Evolutionary conservation across 2,797 vertebrate genomes (phyloP).

Genomic region (Silurus aristotelis): DNA sequence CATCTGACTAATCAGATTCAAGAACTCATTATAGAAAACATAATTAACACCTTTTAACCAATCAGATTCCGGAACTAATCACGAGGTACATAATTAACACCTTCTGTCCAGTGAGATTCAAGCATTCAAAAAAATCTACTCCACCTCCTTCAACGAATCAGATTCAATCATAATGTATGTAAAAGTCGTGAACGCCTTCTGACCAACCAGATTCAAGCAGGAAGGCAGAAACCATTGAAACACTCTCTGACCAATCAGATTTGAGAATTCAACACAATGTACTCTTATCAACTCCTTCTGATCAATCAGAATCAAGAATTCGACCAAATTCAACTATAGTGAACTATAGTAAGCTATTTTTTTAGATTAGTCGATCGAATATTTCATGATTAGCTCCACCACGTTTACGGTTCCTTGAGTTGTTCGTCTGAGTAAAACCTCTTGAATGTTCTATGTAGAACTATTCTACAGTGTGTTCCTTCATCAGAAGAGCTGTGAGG

Average conservation of each 20-base stretch:
- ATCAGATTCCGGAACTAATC: no score
- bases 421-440: background rate
- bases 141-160: background rate
- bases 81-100: background rate
- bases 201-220: background rate
- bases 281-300: background rate
- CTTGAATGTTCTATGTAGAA: background rate
- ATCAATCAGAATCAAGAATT: background rate
- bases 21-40: no score
- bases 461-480: no score
- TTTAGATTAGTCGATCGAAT: no score
- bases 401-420: background rate
- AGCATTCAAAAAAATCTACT: background rate
- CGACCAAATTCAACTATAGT: background rate
- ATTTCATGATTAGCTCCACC: background rate
- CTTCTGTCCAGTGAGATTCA: background rate
- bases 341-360: no score
- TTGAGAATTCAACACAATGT: background rate
- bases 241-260: background rate
- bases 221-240: no score
- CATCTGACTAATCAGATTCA: no score
- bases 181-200: background rate
- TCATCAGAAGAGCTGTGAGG: background rate
- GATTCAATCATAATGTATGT: background rate
- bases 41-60: no score